Conservation (phyloP, 1,140 invertebrate species). For the Microplitis demolitor region DNA sequence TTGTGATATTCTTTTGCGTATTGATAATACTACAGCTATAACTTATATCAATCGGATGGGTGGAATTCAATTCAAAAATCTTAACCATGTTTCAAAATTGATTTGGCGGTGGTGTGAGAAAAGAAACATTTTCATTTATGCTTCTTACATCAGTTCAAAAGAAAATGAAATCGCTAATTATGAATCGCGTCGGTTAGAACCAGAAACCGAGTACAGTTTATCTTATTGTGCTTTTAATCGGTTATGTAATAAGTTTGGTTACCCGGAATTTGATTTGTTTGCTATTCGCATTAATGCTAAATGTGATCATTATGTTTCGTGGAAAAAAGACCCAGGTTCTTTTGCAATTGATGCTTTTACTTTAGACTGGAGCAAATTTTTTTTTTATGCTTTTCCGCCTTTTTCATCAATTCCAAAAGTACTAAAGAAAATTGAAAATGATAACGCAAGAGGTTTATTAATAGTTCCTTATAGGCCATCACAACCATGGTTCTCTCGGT, state of each 20-base stretch:
- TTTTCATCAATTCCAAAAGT: too few relatives aligned
- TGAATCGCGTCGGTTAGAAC: conserved; percentile 17
- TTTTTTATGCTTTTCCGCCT: too few relatives aligned
- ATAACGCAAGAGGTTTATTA: too few relatives aligned
- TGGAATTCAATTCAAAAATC: conserved; percentile 13
- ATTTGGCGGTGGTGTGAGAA: conserved; percentile 25
- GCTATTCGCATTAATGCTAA: conserved; percentile 37
- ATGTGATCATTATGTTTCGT: conserved; percentile 38
- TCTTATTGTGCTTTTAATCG: conserved; percentile 1
- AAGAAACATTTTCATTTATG: conserved; percentile 22
- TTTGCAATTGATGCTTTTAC: not conserved
- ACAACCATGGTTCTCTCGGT: not conserved
- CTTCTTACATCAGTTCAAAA: conserved; percentile 23
- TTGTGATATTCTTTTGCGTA: not conserved
- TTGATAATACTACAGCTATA: conserved; percentile 24
- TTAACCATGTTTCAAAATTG: conserved; percentile 9
- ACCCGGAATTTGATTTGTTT: conserved; percentile 38
- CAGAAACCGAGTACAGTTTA: conserved; percentile 18
- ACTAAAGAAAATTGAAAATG: too few relatives aligned
- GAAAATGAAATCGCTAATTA: conserved; percentile 20
- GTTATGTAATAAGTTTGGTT: conserved; percentile 1
- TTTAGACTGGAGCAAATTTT: not conserved
- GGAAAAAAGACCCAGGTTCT: conserved; percentile 33
- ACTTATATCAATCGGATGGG: conserved; percentile 31
- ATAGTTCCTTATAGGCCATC: conserved; percentile 5